Evolutionary conservation across 2,113 vertebrate genomes (phyloP).

Genomic region (western clawed frog (Xenopus tropicalis)): UCB_Xtro_10.0 CM004443.2:186146501-186147000

Average conservation of each 20-base stretch:
- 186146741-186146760: conserved; percentile 88
- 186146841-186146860: too few relatives aligned
- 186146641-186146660: conserved; percentile 71
- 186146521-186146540: too few relatives aligned
- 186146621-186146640: conserved; percentile 74
- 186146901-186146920: too few relatives aligned
- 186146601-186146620: conserved; percentile 71
- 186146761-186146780: conserved; percentile 82
- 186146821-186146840: too few relatives aligned
- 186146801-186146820: too few relatives aligned
- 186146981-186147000: too few relatives aligned
- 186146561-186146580: conserved; percentile 36
- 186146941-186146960: too few relatives aligned
- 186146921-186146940: too few relatives aligned
- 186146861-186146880: too few relatives aligned
- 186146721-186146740: conserved; percentile 78
- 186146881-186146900: too few relatives aligned
- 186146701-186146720: conserved; percentile 79
- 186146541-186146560: background rate
- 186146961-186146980: too few relatives aligned
- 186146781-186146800: conserved; percentile 78
- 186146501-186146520: too few relatives aligned
- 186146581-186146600: conserved; percentile 90
- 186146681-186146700: conserved; percentile 79
- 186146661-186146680: conserved; percentile 80